Evolutionary conservation across 1,140 invertebrate species (phyloP).

Genomic region (Brachionus rubens): DNA sequence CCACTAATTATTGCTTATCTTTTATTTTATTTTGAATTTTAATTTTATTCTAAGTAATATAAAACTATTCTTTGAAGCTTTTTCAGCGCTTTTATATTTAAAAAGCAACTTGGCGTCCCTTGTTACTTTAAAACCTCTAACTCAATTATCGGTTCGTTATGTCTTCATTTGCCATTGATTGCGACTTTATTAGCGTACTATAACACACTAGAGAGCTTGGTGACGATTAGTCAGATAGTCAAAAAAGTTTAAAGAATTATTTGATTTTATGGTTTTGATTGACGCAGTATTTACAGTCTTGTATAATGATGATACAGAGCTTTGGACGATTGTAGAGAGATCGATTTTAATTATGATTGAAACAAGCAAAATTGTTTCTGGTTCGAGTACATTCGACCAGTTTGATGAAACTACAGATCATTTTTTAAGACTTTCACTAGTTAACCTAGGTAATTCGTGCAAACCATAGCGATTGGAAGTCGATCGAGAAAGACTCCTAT

Average conservation of each 20-base stretch:
- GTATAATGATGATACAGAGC: slow-evolving; percentile 89
- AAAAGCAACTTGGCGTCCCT: no score
- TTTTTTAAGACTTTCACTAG: slow-evolving; percentile 64
- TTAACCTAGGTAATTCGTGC: no score
- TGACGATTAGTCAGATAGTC: no score
- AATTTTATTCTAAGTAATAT: no score
- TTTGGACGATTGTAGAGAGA: slow-evolving; percentile 80
- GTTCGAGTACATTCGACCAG: neutral
- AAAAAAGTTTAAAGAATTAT: slow-evolving; percentile 65
- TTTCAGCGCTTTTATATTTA: no score
- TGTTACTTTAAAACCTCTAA: no score
- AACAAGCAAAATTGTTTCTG: slow-evolving; percentile 14
- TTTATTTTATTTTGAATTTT: no score
- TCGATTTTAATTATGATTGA: slow-evolving; percentile 8
- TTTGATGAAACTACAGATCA: neutral
- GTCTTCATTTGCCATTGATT: neutral
- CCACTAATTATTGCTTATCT: no score
- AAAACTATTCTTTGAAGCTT: no score
- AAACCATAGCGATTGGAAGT: no score
- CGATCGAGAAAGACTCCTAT: no score
- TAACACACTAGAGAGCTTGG: neutral
- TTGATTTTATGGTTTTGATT: slow-evolving; percentile 88
- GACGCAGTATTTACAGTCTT: slow-evolving; percentile 87
- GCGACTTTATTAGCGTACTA: neutral
- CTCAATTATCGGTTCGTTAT: slow-evolving; percentile 14